Conservation (phyloP, 2,888 invertebrate genomes). For the Drosophila mulleri region DNA sequence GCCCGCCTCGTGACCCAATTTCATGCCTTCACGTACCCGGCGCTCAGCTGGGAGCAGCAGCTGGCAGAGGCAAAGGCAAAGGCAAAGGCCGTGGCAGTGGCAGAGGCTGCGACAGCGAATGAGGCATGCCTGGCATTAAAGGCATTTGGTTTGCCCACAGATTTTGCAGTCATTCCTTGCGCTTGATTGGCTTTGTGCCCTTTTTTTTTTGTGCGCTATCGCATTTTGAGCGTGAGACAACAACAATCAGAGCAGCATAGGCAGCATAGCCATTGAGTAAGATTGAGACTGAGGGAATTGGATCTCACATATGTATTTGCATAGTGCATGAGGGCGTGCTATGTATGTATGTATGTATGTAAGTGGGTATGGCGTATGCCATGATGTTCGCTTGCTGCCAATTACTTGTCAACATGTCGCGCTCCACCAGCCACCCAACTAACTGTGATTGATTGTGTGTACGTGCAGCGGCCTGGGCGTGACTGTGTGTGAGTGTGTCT, state of each 20-base stretch:
- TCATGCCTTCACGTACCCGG: constrained; percentile 66
- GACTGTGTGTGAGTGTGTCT: constrained; percentile 14
- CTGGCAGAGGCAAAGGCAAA: not conserved
- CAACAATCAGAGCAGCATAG: constrained; percentile 12
- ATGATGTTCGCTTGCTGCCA: constrained; percentile 51
- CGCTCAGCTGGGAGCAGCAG: constrained; percentile 51
- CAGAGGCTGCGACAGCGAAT: constrained; percentile 13
- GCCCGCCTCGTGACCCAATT: constrained; percentile 69
- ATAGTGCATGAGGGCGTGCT: constrained; percentile 48
- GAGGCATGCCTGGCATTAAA: constrained; percentile 61
- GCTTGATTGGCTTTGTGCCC: constrained; percentile 69
- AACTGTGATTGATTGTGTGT: constrained; percentile 67
- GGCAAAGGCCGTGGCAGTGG: not conserved
- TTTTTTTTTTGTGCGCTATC: constrained; percentile 43
- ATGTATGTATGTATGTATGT: constrained; percentile 9
- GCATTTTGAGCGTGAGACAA: constrained; percentile 29
- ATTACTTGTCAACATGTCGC: constrained; percentile 67
- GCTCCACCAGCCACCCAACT: constrained; percentile 51
- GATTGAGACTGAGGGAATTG: constrained; percentile 2
- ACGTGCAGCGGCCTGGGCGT: constrained; percentile 17
- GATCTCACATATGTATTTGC: constrained; percentile 53
- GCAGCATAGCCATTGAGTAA: constrained; percentile 1
- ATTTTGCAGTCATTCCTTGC: constrained; percentile 72
- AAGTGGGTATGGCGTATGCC: constrained; percentile 41
- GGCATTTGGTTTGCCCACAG: constrained; percentile 71